Evolutionary conservation across 1,140 invertebrate species (phyloP).

Genomic region (Lineus longissimus): DNA sequence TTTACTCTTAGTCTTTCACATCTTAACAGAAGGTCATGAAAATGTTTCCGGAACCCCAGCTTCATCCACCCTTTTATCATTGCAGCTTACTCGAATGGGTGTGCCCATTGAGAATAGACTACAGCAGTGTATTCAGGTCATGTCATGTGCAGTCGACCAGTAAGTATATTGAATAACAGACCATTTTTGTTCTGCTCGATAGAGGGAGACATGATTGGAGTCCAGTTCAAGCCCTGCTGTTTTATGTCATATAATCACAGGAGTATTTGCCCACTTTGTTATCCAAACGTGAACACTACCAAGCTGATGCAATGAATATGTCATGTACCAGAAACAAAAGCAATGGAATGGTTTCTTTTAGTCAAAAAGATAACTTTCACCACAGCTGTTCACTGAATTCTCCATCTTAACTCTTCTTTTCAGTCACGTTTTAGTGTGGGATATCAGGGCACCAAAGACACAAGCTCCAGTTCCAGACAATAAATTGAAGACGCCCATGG

Average conservation of each 20-base stretch:
- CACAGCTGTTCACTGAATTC: not conserved
- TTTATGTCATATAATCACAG: too few relatives aligned
- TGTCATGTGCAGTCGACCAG: slow-evolving; percentile 51
- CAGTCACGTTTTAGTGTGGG: slow-evolving; percentile 51
- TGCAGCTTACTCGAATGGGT: slow-evolving; percentile 51
- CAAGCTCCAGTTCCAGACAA: slow-evolving; percentile 19
- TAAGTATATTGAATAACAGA: slow-evolving; percentile 28
- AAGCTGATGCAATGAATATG: too few relatives aligned
- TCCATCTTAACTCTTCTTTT: slow-evolving; percentile 12
- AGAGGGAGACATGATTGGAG: too few relatives aligned
- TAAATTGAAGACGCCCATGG: slow-evolving; percentile 39
- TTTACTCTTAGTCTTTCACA: not conserved
- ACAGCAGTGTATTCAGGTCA: slow-evolving; percentile 41
- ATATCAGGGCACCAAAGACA: slow-evolving; percentile 39
- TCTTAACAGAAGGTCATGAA: too few relatives aligned
- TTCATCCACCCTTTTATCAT: not conserved
- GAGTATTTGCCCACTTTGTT: too few relatives aligned
- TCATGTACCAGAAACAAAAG: too few relatives aligned
- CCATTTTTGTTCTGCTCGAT: too few relatives aligned
- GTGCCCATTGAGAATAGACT: slow-evolving; percentile 48
- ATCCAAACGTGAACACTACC: too few relatives aligned
- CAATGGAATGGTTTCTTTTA: not conserved
- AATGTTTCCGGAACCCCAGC: not conserved
- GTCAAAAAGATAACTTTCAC: not conserved
- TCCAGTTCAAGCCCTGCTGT: too few relatives aligned